Evolutionary conservation across 2,113 vertebrate genomes (phyloP).

Genomic region (Crypturellus undulatus): DNA sequence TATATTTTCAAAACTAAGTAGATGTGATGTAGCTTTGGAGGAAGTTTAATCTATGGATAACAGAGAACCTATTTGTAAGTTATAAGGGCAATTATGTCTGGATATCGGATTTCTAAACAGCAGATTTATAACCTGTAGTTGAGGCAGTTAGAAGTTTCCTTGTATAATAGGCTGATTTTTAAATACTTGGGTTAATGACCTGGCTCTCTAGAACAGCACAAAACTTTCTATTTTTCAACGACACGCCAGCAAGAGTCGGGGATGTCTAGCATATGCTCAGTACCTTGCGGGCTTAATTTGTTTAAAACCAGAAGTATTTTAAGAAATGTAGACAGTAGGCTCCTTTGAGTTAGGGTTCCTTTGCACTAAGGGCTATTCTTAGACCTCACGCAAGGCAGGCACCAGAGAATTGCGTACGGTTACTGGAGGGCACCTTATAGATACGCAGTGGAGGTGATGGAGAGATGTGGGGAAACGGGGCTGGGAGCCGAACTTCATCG

Average conservation of each 20-base stretch:
- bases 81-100: slow-evolving; percentile 71
- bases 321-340: slow-evolving; percentile 20
- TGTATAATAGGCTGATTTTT: slow-evolving; percentile 63
- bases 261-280: background rate
- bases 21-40: slow-evolving; percentile 69
- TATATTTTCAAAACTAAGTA: slow-evolving; percentile 68
- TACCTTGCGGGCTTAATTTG: background rate
- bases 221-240: slow-evolving; percentile 52
- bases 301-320: slow-evolving; percentile 51
- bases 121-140: slow-evolving; percentile 68
- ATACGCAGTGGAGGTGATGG: background rate
- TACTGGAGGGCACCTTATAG: background rate
- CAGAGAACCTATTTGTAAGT: slow-evolving; percentile 71
- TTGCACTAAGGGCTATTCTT: slow-evolving; percentile 32
- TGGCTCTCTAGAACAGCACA: slow-evolving; percentile 57
- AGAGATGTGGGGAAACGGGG: rapidly evolving
- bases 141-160: slow-evolving; percentile 65
- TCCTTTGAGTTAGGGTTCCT: slow-evolving; percentile 40
- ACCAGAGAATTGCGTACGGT: background rate
- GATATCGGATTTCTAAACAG: slow-evolving; percentile 71
- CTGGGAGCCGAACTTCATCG: background rate
- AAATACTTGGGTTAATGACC: slow-evolving; percentile 49
- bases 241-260: background rate
- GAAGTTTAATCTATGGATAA: slow-evolving; percentile 78
- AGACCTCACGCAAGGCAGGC: background rate